These are phyloP conservation scores for Stomatorhinus walkeri DNA, from an alignment of 2,797 vertebrate genomes.

Conservation along the genomic window DNA sequence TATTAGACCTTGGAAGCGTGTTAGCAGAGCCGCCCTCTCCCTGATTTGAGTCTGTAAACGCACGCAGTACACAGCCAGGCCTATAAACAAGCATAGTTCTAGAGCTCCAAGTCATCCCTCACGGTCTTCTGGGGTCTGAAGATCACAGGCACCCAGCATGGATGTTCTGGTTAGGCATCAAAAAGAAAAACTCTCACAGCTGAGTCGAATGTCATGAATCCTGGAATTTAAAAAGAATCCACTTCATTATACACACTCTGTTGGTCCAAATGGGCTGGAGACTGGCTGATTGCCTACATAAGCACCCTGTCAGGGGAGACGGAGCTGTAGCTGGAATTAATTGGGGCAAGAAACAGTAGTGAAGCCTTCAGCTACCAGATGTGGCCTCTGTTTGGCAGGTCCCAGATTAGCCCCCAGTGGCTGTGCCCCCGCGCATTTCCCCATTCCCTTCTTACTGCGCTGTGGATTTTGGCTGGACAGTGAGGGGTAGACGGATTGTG, in stretches of 20 bases:
- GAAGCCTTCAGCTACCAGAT: constrained; percentile 17
- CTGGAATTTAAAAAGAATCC: constrained; percentile 25
- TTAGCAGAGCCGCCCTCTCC: background rate
- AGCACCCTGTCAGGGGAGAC: constrained; percentile 33
- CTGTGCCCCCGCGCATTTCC: background rate
- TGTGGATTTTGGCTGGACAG: background rate
- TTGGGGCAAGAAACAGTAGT: constrained; percentile 18
- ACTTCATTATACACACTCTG: constrained; percentile 28
- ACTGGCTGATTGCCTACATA: constrained; percentile 35
- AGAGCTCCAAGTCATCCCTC: background rate
- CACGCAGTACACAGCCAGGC: background rate
- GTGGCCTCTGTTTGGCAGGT: constrained; percentile 20
- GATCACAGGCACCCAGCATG: background rate
- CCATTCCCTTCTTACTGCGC: background rate
- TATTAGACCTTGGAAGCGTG: background rate
- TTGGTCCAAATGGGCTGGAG: constrained; percentile 26
- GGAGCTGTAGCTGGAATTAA: constrained; percentile 33
- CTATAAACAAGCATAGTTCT: background rate
- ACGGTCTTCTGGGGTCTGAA: background rate
- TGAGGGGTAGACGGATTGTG: background rate
- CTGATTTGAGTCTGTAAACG: background rate
- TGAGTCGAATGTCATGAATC: constrained; percentile 33
- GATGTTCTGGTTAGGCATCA: background rate
- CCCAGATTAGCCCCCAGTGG: background rate
- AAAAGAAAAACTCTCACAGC: constrained; percentile 27